A percentile compares a stretch with the other conserved stretches of the same genome.
These are phyloP conservation scores for Eubucco bourcierii DNA, from an alignment of 2,113 vertebrate genomes.

Conservation along the genomic window DNA sequence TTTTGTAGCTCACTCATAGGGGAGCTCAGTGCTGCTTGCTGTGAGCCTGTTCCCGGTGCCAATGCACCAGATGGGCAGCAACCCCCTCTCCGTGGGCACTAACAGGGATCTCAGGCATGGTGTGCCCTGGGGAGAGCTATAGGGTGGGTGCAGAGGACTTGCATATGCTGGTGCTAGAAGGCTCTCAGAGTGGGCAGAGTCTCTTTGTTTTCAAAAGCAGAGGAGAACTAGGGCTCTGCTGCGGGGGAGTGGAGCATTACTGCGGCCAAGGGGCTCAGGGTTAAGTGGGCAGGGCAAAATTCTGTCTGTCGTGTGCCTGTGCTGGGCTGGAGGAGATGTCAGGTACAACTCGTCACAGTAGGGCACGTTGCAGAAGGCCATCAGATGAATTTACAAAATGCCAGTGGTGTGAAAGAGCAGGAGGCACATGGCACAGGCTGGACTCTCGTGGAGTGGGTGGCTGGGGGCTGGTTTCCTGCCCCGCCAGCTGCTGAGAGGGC, in stretches of 20 bases:
- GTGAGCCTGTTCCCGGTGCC: background rate
- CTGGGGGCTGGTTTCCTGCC: background rate
- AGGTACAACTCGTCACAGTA: background rate
- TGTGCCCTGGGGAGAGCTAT: rapidly evolving
- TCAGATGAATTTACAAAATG: background rate
- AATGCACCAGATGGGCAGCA: too few species aligned
- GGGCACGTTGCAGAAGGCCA: background rate
- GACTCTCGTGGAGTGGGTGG: rapidly evolving
- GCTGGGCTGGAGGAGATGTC: background rate
- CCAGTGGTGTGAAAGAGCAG: background rate
- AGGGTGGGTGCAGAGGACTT: background rate
- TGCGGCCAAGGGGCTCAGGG: background rate
- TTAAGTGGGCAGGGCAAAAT: background rate
- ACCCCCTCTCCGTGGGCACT: background rate
- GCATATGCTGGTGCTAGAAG: rapidly evolving
- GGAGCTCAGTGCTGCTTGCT: background rate
- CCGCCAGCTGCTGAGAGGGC: background rate
- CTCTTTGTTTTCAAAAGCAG: background rate
- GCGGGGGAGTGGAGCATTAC: background rate
- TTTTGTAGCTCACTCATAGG: background rate
- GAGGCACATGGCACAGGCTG: rapidly evolving
- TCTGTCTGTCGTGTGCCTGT: rapidly evolving
- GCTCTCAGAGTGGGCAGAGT: rapidly evolving
- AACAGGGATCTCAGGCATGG: background rate
- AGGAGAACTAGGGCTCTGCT: background rate